Conservation (phyloP, 2,113 vertebrate genomes). For the Octodon degus region DNA sequence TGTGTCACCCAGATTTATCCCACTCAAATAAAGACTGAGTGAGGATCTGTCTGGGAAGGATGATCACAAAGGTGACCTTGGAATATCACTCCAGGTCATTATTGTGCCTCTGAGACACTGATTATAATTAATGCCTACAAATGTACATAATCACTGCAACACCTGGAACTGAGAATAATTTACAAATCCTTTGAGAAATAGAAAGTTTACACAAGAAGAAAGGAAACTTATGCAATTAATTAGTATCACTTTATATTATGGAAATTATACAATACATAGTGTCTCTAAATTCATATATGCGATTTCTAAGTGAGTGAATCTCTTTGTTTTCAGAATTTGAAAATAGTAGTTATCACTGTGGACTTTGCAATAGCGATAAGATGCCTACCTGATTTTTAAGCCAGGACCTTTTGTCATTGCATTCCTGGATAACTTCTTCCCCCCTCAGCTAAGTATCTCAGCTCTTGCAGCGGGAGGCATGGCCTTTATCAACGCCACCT, state of each 20-base stretch:
- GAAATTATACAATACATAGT: neutral
- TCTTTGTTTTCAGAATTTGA: constrained; percentile 22
- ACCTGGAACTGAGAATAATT: neutral
- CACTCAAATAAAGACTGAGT: neutral
- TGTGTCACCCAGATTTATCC: neutral
- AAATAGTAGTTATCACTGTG: neutral
- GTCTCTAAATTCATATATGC: neutral
- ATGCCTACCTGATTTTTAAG: neutral
- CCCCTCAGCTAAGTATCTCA: neutral
- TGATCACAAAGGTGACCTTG: neutral
- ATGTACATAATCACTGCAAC: neutral
- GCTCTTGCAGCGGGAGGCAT: neutral
- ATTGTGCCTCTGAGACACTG: neutral
- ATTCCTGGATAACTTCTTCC: neutral
- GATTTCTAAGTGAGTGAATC: neutral
- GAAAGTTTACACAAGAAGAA: neutral
- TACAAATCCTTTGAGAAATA: neutral
- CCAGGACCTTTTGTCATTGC: neutral
- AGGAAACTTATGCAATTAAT: neutral
- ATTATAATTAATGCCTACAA: neutral
- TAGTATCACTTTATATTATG: neutral
- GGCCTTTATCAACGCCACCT: constrained; percentile 61
- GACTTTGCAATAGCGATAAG: neutral
- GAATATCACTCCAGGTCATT: neutral
- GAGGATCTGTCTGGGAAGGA: neutral